These are phyloP conservation scores for Agonum fuliginosum DNA, from an alignment of 2,888 invertebrate genomes.

Conservation along the genomic window DNA sequence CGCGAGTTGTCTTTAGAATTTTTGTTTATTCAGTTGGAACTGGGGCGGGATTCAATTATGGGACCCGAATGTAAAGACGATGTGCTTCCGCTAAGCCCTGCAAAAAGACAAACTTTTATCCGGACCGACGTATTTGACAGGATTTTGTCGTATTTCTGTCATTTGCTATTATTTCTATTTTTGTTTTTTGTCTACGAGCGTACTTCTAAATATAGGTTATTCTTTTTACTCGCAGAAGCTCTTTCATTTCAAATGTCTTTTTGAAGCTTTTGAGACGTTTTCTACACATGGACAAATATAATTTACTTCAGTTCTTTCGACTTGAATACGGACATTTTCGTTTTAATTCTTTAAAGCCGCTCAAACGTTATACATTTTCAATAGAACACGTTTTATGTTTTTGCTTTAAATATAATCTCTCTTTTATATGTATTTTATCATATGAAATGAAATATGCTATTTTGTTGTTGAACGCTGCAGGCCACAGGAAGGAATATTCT, in stretches of 20 bases:
- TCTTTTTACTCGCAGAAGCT: background rate
- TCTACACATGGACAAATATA: background rate
- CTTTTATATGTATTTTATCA: too few species aligned
- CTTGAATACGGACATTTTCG: background rate
- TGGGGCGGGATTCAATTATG: constrained; percentile 36
- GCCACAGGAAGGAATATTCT: too few species aligned
- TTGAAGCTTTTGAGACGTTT: background rate
- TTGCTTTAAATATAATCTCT: too few species aligned
- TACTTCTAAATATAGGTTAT: background rate
- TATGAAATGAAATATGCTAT: too few species aligned
- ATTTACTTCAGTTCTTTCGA: background rate
- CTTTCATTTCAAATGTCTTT: background rate
- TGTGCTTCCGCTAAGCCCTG: constrained; percentile 21
- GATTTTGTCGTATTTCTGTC: constrained; percentile 7
- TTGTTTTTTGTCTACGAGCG: background rate
- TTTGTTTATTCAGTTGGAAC: constrained; percentile 37
- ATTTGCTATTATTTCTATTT: background rate
- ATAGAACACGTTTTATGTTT: too few species aligned
- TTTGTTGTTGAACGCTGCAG: too few species aligned
- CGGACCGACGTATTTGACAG: background rate
- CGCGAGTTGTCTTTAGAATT: constrained; percentile 30
- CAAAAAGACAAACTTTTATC: constrained; percentile 10
- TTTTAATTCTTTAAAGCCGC: background rate
- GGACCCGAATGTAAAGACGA: constrained; percentile 22
- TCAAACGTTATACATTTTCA: background rate